phyloP scores from a whole-genome alignment of 2,888 invertebrate species.

The Epicampocera succincta region DNA sequence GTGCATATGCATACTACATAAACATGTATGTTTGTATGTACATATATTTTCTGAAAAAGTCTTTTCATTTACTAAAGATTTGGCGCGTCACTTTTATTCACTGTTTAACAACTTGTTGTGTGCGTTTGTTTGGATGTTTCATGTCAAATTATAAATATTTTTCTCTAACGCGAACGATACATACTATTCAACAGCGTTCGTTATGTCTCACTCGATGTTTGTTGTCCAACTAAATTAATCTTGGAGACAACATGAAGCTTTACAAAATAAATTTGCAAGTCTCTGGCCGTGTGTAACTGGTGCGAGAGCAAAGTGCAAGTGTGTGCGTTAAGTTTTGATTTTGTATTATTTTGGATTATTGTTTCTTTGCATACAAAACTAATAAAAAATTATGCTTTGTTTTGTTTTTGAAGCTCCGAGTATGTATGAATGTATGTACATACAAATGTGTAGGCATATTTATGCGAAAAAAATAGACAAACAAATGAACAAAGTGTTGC shows the following conservation, averaged over 20 bases:
- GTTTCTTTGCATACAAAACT: no score
- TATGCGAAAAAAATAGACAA: no score
- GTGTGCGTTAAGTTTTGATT: slow-evolving; percentile 32
- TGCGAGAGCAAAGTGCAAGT: slow-evolving; percentile 9
- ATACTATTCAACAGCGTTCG: slow-evolving; percentile 36
- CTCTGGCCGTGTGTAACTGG: neutral
- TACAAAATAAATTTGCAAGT: slow-evolving; percentile 54
- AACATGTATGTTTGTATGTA: neutral
- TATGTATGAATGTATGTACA: no score
- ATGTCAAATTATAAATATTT: neutral
- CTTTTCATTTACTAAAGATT: slow-evolving; percentile 23
- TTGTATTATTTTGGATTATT: slow-evolving; percentile 16
- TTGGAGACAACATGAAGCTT: slow-evolving; percentile 65
- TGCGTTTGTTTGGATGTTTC: slow-evolving; percentile 5
- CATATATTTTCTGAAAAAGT: neutral
- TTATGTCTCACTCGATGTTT: slow-evolving; percentile 63
- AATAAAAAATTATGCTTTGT: no score
- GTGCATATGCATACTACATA: slow-evolving; percentile 29
- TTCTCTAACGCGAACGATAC: slow-evolving; percentile 37
- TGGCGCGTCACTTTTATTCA: slow-evolving; percentile 51
- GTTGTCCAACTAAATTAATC: slow-evolving; percentile 65
- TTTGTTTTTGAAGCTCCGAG: no score
- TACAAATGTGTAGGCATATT: no score
- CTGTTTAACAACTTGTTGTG: neutral
- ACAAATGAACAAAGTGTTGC: no score